phyloP scores from a whole-genome alignment of 2,113 vertebrate genomes.

The Megaleporinus macrocephalus region DNA sequence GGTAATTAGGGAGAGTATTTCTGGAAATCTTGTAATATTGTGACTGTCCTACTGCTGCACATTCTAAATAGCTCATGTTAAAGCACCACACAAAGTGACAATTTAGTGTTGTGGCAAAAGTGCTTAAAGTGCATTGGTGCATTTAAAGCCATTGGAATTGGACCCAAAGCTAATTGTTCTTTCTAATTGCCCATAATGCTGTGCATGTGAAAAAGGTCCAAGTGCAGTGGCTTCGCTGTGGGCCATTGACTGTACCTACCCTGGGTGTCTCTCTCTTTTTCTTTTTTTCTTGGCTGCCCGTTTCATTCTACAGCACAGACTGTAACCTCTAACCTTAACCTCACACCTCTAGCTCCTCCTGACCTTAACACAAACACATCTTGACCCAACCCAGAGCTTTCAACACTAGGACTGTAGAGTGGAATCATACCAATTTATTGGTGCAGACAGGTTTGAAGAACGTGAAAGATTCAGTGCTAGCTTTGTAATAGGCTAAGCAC shows the following conservation, averaged over 20 bases:
- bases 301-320: background rate
- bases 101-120: background rate
- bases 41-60: background rate
- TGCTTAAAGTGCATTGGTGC: no score
- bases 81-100: background rate
- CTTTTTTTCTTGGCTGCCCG: slow-evolving; percentile 1
- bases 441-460: background rate
- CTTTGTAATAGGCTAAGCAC: background rate
- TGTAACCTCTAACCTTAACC: background rate
- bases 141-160: slow-evolving; percentile 1
- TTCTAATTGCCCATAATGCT: background rate
- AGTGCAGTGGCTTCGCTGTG: slow-evolving; percentile 4
- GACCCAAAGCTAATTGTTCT: background rate
- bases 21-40: background rate
- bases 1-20: background rate
- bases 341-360: background rate
- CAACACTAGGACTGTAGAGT: background rate
- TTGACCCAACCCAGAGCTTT: background rate
- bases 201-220: slow-evolving; percentile 10
- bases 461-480: background rate
- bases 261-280: background rate
- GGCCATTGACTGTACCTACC: background rate
- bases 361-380: background rate
- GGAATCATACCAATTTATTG: background rate
- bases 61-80: background rate